Conservation (phyloP, 1,140 invertebrate species). For the Frieseomelitta varia region DNA sequence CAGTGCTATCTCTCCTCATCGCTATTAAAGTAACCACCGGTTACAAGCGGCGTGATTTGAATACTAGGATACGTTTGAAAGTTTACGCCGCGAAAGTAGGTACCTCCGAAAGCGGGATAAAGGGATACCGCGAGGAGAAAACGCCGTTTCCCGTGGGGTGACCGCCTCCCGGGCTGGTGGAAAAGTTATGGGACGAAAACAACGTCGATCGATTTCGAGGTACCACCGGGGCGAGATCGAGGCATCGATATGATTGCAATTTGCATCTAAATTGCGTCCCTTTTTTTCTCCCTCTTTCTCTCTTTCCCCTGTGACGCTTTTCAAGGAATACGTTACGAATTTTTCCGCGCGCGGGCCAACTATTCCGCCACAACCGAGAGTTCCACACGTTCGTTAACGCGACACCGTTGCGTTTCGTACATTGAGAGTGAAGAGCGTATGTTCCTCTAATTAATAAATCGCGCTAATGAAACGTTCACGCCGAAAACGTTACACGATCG, state of each 20-base stretch:
- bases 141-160: background rate
- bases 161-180: background rate
- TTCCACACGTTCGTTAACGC: background rate
- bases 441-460: too few species aligned
- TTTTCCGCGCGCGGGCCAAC: conserved; percentile 30
- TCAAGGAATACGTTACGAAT: conserved; percentile 5
- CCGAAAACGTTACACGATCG: background rate
- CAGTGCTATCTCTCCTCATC: conserved; percentile 31
- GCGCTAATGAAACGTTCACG: too few species aligned
- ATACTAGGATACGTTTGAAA: conserved; percentile 44
- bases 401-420: background rate
- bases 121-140: background rate
- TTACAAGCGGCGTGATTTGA: conserved; percentile 37
- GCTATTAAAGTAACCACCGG: conserved; percentile 50
- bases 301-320: background rate
- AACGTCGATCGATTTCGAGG: conserved; percentile 37
- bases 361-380: background rate
- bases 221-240: conserved; percentile 23
- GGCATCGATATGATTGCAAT: conserved; percentile 61
- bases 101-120: background rate
- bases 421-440: background rate
- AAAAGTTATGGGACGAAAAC: conserved; percentile 28
- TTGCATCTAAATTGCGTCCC: conserved; percentile 65
- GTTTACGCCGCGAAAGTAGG: conserved; percentile 29
- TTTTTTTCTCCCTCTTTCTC: conserved; percentile 24